Percentiles rank a stretch among this genome's conserved stretches.
phyloP scores from a whole-genome alignment of 1,140 invertebrate genomes.

The Probaryconus sp. region DNA sequence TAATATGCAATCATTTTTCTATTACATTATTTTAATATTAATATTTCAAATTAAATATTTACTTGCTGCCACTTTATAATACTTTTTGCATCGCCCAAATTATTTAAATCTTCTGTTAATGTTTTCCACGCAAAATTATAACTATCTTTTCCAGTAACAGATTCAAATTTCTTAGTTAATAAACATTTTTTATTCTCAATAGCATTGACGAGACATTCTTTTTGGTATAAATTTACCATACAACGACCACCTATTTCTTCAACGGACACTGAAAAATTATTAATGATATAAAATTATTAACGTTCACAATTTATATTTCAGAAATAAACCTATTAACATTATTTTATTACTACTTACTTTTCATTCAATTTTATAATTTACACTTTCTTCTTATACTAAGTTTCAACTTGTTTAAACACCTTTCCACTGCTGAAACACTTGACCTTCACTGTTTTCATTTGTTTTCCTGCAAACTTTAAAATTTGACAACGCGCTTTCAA shows the following conservation, averaged over 20 bases:
- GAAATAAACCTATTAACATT: background rate
- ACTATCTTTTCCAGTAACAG: background rate
- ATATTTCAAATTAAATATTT: constrained; percentile 2
- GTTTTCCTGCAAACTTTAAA: too few species aligned
- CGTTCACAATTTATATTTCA: background rate
- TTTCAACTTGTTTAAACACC: background rate
- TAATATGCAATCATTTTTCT: constrained; percentile 1
- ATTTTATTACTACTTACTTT: background rate
- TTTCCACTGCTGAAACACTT: too few species aligned
- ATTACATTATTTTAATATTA: constrained; percentile 5
- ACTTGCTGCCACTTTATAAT: background rate
- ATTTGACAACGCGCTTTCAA: too few species aligned
- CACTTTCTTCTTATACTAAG: too few species aligned
- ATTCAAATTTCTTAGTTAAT: constrained; percentile 3
- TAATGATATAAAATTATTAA: background rate
- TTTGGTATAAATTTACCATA: background rate
- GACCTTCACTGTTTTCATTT: too few species aligned
- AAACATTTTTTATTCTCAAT: background rate
- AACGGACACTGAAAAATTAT: too few species aligned
- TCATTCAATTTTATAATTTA: too few species aligned
- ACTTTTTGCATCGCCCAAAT: constrained; percentile 5
- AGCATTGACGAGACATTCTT: constrained; percentile 1
- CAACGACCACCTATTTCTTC: background rate
- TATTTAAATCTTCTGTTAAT: constrained; percentile 4
- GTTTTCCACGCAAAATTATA: background rate